These are phyloP conservation scores for Chromoteleia sp. DNA, from an alignment of 2,888 invertebrate genomes.

Conservation along the genomic window DNA sequence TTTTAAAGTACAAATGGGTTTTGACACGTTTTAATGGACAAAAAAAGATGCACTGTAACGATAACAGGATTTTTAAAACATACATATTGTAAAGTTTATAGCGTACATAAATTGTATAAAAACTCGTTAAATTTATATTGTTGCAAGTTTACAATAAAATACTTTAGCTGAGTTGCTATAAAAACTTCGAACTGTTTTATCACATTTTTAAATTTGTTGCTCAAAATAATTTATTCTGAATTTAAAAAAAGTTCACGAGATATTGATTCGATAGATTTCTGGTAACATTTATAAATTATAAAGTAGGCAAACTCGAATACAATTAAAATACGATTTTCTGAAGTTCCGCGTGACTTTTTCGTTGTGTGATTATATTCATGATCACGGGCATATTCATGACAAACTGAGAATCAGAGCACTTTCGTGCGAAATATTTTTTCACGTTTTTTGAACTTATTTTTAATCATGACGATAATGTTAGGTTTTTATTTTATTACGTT, in stretches of 20 bases:
- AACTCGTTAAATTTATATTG: constrained; percentile 25
- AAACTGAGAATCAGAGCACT: constrained; percentile 5
- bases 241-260: too few relatives aligned
- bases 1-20: background rate
- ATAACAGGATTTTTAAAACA: background rate
- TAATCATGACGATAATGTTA: background rate
- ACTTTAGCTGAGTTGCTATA: background rate
- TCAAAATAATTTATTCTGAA: background rate
- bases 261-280: too few relatives aligned
- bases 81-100: background rate
- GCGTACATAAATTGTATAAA: background rate
- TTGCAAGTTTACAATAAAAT: background rate
- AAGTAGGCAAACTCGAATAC: background rate
- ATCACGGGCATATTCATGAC: constrained; percentile 3
- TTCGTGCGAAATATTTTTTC: background rate
- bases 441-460: background rate
- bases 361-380: background rate
- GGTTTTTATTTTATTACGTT: background rate
- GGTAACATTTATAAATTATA: too few relatives aligned
- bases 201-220: background rate
- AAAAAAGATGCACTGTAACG: constrained; percentile 2
- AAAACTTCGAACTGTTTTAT: constrained; percentile 1
- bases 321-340: background rate
- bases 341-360: background rate
- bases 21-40: constrained; percentile 4